Evolutionary conservation across 2,888 invertebrate genomes (phyloP).

Genomic region (Tenodera sinensis): DNA sequence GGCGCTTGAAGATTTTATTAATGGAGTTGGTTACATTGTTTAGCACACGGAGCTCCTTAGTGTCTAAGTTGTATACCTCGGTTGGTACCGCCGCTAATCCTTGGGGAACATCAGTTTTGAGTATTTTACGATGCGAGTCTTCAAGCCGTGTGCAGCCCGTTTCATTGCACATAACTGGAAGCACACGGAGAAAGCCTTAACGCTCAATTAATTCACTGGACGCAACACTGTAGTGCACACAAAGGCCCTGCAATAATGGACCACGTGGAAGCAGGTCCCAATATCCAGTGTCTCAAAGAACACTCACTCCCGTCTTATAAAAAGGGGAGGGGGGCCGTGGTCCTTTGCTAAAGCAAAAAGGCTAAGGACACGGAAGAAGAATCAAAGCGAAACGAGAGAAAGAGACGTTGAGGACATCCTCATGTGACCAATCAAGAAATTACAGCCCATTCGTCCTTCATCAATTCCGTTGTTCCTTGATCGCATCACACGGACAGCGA

Average conservation of each 20-base stretch:
- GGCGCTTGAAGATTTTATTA: no score
- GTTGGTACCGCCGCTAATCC: no score
- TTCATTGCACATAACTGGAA: background rate
- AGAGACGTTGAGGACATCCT: background rate
- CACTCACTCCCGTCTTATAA: background rate
- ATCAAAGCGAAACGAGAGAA: background rate
- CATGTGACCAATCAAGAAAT: constrained; percentile 29
- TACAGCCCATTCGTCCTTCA: constrained; percentile 27
- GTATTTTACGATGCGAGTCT: background rate
- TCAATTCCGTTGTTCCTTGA: constrained; percentile 17
- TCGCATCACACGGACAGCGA: background rate
- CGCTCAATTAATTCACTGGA: background rate
- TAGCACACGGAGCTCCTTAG: no score
- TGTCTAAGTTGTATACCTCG: no score
- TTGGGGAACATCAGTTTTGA: no score
- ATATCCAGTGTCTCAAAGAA: background rate
- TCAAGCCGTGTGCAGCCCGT: background rate
- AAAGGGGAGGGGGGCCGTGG: background rate
- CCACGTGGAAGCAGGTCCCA: background rate
- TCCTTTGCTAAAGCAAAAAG: background rate
- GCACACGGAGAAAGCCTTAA: background rate
- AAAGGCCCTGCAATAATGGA: background rate
- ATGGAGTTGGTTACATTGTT: no score
- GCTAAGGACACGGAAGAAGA: background rate
- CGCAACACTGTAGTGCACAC: background rate